Percentiles rank a stretch among this genome's conserved stretches.
phyloP scores from a whole-genome alignment of 2,888 invertebrate species.

The Parelbella ahira region DNA sequence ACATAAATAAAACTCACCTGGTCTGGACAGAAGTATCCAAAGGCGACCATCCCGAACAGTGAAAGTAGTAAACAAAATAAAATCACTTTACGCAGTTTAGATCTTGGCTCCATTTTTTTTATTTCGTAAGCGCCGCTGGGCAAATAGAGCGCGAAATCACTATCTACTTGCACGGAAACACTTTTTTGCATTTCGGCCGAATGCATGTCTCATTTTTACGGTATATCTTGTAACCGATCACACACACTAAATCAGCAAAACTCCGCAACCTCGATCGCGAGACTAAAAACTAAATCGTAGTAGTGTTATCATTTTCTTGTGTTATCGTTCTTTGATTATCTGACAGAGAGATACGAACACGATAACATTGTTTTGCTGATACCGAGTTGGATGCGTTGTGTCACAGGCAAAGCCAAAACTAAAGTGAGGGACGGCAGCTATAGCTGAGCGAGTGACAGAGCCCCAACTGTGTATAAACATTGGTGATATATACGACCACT shows the following conservation, averaged over 20 bases:
- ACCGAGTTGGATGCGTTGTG: conserved; percentile 44
- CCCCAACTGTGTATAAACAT: conserved; percentile 35
- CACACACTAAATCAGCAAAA: conserved; percentile 44
- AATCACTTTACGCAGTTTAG: conserved; percentile 89
- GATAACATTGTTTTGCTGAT: conserved; percentile 55
- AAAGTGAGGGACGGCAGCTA: conserved; percentile 39
- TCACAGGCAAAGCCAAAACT: conserved; percentile 49
- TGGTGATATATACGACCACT: conserved; percentile 26
- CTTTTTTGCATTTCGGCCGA: conserved; percentile 84
- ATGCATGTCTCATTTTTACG: conserved; percentile 79
- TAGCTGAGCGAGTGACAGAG: conserved; percentile 33
- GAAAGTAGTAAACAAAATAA: conserved; percentile 90
- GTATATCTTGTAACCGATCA: conserved; percentile 51
- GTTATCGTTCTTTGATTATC: conserved; percentile 44
- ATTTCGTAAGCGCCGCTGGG: conserved; percentile 90
- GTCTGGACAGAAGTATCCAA: conserved; percentile 94
- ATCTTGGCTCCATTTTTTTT: conserved; percentile 92
- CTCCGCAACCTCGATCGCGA: conserved; percentile 11
- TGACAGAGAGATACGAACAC: conserved; percentile 41
- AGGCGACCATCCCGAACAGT: conserved; percentile 92
- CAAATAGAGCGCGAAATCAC: conserved; percentile 89
- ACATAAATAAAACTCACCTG: conserved; percentile 82
- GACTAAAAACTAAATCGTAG: conserved; percentile 16
- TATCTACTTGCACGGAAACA: conserved; percentile 91
- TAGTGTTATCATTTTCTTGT: conserved; percentile 39